Base-by-base conservation (phyloP, 2,113 vertebrate species). In the Zonotrichia leucophrys region DNA sequence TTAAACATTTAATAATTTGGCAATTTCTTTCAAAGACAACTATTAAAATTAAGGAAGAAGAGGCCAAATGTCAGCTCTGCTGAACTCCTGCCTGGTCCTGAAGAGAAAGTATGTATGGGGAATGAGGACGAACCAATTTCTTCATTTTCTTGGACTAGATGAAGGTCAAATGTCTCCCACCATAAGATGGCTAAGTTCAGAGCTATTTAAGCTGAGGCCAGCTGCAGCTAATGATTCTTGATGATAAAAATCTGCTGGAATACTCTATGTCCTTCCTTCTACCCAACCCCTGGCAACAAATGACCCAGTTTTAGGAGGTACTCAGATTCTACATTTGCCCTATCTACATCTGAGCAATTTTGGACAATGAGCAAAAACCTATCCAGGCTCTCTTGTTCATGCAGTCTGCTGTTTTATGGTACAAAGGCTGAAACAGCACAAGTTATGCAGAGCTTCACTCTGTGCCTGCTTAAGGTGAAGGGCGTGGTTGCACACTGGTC, bases 1-100 rank as follows among this genome's bases (percentile, higher is more conserved):
- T 96, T 97, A 96, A 96, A 92, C 79, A 94, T 96, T 83, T 92
- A 92, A 94, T 96, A 94, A 95, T 95, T 96, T 89, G 94, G 87
- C 79, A 89, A 95, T 95, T 95, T 96, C 87, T 96, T 95, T 97
- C 90, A 97, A 90, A 94, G 90, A 73, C 73, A 92, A 82, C 77
- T 91, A 84, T 83, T 95, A 97, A 96, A 95, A 95, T 94, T 89
- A 95, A 92, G 84, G 63, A 69, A 92, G 60, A 92, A 88, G 64
- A 74, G 37, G 84, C 56, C 80, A 94, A 89, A 86, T 89, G 93
- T 88, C 92, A 95, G 46, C 62, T 79, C 74, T 83, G 52, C 78
- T 83, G 87, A 93, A 83, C 75, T 95, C 56, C 37, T 39, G 60
- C 49, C 75, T 83, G 37, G 53, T 87, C 53, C 18, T 28, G 70